Evolutionary conservation across 1,140 invertebrate species (phyloP), one percentile per base, ranked within the genome.

Genomic region (Drosophila triauraria): DNA sequence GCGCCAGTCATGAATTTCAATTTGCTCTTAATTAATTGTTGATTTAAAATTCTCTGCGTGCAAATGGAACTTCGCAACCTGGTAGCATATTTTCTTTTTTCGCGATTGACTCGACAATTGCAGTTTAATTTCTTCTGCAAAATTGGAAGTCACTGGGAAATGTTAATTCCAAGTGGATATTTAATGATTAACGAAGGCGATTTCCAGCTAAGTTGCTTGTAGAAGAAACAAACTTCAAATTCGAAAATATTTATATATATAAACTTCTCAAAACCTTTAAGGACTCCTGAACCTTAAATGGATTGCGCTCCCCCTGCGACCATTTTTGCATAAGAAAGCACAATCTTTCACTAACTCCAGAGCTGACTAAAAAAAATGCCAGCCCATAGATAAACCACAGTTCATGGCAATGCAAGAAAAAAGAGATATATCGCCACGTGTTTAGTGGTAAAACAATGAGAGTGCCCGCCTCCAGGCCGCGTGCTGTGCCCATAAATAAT

Each of bases 11-110:
- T 88, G 84, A 90, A 90, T 88, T 88, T 88, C 80, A 88, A 88
- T 90, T 88, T 90, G 65, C 23, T 62, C 48, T 71, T 90, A 88
- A 88, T 88, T 84, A 88, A 90, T 90, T 88, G 84, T 84, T 90
- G 62, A 78, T 90, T 83, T 58, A 80, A 80, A 80, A 50, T 69
- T 86, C 84, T 48, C 78, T 65, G 53, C 83, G 62, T 87, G 82
- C 74, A 42, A 63, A 50, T 77, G 56, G 27, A 59, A 25, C 58
- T 48, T 13, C 8, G 7, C n/a, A 60, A 23, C 40, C 12, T 20
- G 25, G 30, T 23, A 13, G 27, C 6, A 20, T n/a, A 27, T 20
- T 4, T 32, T 32, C 23, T 23, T 25, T 42, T 23, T 62, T 17
- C 23, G 13, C 23, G 13, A 61, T 61, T 53, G 20, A 10, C 10